A percentile compares a stretch with the other conserved stretches of the same genome.
Evolutionary conservation across 2,113 vertebrate species (phyloP).

Genomic region (Cichladusa arquata): DNA sequence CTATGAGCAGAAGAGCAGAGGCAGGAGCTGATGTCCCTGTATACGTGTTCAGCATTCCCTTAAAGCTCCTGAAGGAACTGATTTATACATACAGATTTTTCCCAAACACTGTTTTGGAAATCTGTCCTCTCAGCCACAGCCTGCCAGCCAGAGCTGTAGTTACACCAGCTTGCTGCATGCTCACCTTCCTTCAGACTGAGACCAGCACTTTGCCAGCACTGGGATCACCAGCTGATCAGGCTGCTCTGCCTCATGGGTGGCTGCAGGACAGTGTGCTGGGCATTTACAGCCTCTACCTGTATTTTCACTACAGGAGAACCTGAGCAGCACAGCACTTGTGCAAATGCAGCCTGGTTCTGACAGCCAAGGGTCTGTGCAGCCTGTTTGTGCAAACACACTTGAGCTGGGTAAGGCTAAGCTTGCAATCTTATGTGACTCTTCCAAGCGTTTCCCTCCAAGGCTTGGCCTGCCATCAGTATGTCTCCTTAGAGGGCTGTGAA

Average conservation of each 20-base stretch:
- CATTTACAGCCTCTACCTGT: not conserved
- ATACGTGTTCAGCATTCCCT: not conserved
- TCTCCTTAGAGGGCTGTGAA: not conserved
- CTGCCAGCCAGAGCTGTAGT: not conserved
- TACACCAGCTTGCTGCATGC: rapidly evolving
- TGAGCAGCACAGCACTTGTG: rapidly evolving
- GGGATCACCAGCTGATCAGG: not conserved
- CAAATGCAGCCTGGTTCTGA: not conserved
- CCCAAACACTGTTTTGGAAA: not conserved
- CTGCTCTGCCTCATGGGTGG: rapidly evolving
- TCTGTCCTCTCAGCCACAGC: not conserved
- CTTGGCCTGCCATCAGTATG: not conserved
- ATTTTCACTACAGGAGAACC: not conserved
- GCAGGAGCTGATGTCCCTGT: not conserved
- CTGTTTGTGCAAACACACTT: not conserved
- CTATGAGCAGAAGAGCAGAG: not conserved
- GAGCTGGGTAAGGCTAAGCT: not conserved
- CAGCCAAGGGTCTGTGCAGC: not conserved
- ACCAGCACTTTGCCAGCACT: rapidly evolving
- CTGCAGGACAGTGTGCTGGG: not conserved
- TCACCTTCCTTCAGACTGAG: not conserved
- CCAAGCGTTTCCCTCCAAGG: not conserved
- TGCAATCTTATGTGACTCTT: rapidly evolving
- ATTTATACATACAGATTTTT: not conserved
- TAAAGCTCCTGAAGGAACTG: not conserved